A percentile compares a stretch with the other conserved stretches of the same genome.
phyloP scores from a whole-genome alignment of 2,113 vertebrate species.

The Xiphophorus couchianus region DNA sequence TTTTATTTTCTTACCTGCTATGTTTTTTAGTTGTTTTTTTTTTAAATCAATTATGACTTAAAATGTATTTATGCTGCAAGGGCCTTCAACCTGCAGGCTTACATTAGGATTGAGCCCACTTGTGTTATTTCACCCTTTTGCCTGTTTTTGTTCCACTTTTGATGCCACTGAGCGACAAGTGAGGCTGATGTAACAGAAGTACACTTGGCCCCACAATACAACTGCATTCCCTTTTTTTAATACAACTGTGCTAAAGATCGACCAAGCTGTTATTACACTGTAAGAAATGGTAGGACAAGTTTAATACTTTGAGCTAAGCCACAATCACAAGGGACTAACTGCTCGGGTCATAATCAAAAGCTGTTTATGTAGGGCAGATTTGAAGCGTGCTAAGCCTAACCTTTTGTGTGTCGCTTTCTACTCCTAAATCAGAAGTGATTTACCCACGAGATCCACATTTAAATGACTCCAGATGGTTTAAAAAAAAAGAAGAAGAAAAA shows the following conservation, averaged over 20 bases:
- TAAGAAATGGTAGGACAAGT: conserved; percentile 65
- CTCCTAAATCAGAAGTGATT: conserved; percentile 69
- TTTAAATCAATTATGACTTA: conserved; percentile 54
- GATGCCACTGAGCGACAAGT: conserved; percentile 48
- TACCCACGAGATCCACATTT: conserved; percentile 72
- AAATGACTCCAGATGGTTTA: conserved; percentile 70
- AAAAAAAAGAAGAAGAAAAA: conserved; percentile 19
- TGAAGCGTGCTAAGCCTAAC: conserved; percentile 73
- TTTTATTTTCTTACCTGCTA: conserved; percentile 70
- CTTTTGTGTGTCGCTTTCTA: conserved; percentile 75
- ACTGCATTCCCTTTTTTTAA: conserved; percentile 57
- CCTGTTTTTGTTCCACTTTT: conserved; percentile 49
- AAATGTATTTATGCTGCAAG: conserved; percentile 74
- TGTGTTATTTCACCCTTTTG: conserved; percentile 37
- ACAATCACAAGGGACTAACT: conserved; percentile 75
- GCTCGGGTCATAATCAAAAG: conserved; percentile 77
- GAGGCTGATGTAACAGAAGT: conserved; percentile 53
- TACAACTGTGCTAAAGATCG: conserved; percentile 51
- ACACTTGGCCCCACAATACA: conserved; percentile 56
- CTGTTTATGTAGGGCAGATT: conserved; percentile 77
- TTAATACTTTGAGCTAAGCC: conserved; percentile 77
- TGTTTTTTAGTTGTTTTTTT: conserved; percentile 41
- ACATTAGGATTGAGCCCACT: conserved; percentile 51
- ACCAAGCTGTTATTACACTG: conserved; percentile 61
- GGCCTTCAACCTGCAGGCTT: conserved; percentile 56